Conservation (phyloP, 2,797 vertebrate species). For the Myioborus miniatus region DNA sequence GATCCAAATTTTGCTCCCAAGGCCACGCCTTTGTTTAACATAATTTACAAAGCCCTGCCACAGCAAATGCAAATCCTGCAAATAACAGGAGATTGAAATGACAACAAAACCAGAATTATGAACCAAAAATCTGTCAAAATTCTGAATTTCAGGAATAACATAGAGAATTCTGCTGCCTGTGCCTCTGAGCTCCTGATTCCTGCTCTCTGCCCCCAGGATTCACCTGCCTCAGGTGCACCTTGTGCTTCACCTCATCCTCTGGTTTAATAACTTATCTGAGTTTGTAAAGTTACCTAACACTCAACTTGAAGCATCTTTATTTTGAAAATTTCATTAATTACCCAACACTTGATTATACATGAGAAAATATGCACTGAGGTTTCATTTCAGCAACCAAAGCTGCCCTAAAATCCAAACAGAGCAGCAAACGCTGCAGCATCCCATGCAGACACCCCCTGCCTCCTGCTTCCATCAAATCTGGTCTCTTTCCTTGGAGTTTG, state of each 20-base stretch:
- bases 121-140: accelerated
- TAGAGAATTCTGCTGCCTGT: neutral
- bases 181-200: neutral
- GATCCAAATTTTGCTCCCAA: neutral
- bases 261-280: accelerated
- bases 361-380: accelerated
- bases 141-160: neutral
- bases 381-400: neutral
- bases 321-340: neutral
- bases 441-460: neutral
- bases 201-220: neutral
- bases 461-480: neutral
- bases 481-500: neutral
- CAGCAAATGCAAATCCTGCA: neutral
- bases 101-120: neutral
- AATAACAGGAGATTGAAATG: neutral
- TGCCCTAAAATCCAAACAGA: accelerated
- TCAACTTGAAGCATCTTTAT: neutral
- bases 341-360: accelerated
- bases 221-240: neutral
- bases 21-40: accelerated
- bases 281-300: neutral
- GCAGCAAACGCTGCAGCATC: neutral
- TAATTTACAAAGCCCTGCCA: neutral
- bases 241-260: neutral